Conservation (phyloP, 2,113 vertebrate genomes). For the Brachypteracias leptosomus region DNA sequence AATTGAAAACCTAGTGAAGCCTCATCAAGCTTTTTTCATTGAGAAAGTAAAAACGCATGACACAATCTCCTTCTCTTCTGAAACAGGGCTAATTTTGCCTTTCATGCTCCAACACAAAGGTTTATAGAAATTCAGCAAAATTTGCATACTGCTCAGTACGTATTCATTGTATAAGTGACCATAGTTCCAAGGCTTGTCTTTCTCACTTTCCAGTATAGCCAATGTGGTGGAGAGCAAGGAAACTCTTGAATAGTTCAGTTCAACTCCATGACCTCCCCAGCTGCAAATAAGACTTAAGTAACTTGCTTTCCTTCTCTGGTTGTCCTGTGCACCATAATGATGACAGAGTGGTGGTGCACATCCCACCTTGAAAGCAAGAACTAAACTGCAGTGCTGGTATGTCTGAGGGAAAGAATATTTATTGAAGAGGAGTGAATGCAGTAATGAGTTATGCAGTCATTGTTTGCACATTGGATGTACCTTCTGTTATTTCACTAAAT, state of each 20-base stretch:
- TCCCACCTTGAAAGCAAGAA: neutral
- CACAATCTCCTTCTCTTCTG: neutral
- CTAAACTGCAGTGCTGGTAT: neutral
- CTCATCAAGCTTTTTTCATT: neutral
- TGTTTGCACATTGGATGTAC: neutral
- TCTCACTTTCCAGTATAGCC: neutral
- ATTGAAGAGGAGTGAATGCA: slow-evolving; percentile 8
- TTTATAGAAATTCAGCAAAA: neutral
- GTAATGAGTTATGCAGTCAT: slow-evolving; percentile 7
- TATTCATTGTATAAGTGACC: neutral
- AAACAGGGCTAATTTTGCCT: neutral
- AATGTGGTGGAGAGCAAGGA: rapidly evolving
- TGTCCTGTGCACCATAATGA: neutral
- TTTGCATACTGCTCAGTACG: neutral
- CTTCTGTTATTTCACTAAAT: slow-evolving; percentile 27
- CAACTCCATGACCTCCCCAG: neutral
- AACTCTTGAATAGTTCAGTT: neutral
- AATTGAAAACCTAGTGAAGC: neutral
- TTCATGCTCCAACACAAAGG: neutral
- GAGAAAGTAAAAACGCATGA: neutral
- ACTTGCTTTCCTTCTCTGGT: neutral
- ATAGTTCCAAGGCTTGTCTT: neutral
- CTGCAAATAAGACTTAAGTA: neutral
- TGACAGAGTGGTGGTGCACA: neutral
- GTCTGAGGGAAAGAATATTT: neutral